Percentiles rank a stretch among this genome's conserved stretches.
phyloP scores from a whole-genome alignment of 2,797 vertebrate species.

The Coracias cyanogaster region DNA sequence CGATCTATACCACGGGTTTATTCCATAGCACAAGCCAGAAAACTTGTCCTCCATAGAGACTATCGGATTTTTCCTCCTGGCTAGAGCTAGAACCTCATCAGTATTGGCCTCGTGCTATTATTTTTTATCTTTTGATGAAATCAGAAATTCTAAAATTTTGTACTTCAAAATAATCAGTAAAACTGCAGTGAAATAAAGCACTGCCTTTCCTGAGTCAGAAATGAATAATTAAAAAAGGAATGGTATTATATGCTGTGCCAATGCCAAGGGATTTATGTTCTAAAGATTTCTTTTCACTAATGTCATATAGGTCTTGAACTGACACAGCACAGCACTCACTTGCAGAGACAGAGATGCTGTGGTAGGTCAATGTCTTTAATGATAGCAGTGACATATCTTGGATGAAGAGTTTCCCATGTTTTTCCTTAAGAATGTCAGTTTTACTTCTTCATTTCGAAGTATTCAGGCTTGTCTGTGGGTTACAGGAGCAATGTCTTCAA shows the following conservation, averaged over 20 bases:
- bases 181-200: background rate
- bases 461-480: background rate
- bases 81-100: background rate
- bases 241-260: background rate
- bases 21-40: background rate
- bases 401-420: background rate
- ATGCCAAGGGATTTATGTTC: background rate
- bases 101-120: background rate
- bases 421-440: background rate
- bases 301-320: conserved; percentile 10
- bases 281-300: background rate
- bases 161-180: background rate
- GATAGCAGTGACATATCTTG: background rate
- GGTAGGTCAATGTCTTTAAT: background rate
- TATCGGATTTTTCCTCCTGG: background rate
- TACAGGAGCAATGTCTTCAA: background rate
- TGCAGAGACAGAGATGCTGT: background rate
- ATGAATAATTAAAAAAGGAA: background rate
- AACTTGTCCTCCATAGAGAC: background rate
- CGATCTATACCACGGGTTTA: background rate
- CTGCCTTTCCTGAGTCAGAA: background rate
- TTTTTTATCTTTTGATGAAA: background rate
- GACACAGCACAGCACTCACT: background rate
- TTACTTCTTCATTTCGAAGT: background rate
- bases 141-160: background rate